Evolutionary conservation across 2,888 invertebrate species (phyloP), one percentile per base, ranked within the genome.

Genomic region (Drosophila algonquin): DNA sequence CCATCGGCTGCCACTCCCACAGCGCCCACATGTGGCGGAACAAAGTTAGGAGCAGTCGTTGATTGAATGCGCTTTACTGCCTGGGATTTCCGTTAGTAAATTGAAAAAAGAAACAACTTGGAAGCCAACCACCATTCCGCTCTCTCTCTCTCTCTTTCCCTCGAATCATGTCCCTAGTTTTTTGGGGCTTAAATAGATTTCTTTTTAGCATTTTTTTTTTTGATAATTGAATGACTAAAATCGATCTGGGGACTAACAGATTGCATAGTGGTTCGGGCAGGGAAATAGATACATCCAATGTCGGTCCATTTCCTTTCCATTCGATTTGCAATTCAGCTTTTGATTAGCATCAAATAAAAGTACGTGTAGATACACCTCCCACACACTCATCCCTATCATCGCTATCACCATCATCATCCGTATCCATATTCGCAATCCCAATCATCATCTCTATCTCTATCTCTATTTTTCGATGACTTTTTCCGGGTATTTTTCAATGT

Each of bases 51-150:
- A 73, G 71, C 73, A 77, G 80, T 40, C 40, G n/a, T 87, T 83
- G 82, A 83, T 83, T 83, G 87, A 83, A 83, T 83, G 82, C 82
- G 82, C 73, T 87, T 83, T 73, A 77, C 80, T 83, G 82, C 83
- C 79, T 87, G 82, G 40, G 85, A 87, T 84, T 84, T 83, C 87
- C 83, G 85, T 77, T 84, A 75, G 87, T 84, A 83, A 87, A 87
- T 83, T 87, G 87, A 83, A 86, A 76, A 80, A 69, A 55, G 52
- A 52, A 10, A 27, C 54, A 58, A 48, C 46, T 47, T 56, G 7
- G 27, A 35, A 18, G 18, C 6, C 14, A 12, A 12, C 14, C 14
- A 67, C 53, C 52, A 27, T 9, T 12, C 12, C n/a, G 21, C 40
- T 24, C 40, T 32, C 50, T 68, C 61, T 69, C 21, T 3, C 21